Evolutionary conservation across 2,797 vertebrate genomes (phyloP).

Genomic region (Neopelma chrysocephalum): DNA sequence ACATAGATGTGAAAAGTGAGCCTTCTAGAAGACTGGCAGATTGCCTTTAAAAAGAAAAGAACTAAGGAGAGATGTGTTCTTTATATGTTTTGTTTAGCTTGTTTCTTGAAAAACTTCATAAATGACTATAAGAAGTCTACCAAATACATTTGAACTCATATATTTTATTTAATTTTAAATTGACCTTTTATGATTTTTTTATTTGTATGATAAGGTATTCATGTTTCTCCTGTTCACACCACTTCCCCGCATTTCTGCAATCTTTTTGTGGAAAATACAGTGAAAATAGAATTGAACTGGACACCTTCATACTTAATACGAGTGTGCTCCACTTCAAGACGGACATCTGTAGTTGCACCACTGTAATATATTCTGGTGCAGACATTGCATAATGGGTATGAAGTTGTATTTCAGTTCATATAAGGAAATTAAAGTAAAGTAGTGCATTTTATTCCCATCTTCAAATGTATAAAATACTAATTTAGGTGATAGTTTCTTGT

Average conservation of each 20-base stretch:
- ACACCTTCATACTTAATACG: neutral
- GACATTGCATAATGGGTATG: neutral
- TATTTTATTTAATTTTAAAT: neutral
- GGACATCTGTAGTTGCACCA: neutral
- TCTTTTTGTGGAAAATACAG: neutral
- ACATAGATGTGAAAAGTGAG: neutral
- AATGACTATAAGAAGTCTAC: neutral
- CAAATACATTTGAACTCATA: neutral
- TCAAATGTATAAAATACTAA: neutral
- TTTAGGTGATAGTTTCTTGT: neutral
- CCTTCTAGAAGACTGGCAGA: neutral
- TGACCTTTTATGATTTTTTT: accelerated
- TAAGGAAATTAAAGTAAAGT: neutral
- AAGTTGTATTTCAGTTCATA: neutral
- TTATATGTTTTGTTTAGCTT: neutral
- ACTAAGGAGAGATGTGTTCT: neutral
- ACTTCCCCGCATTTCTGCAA: neutral
- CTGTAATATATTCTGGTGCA: neutral
- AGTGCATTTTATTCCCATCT: neutral
- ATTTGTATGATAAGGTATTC: neutral
- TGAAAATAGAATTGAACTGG: neutral
- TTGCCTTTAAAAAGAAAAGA: neutral
- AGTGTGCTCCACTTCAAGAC: neutral
- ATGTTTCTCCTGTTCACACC: neutral
- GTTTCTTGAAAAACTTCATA: neutral